Percentiles rank a stretch among this genome's conserved stretches.
Conservation (phyloP, 1,140 invertebrate species). For the Lasioglossum baleicum region DNA sequence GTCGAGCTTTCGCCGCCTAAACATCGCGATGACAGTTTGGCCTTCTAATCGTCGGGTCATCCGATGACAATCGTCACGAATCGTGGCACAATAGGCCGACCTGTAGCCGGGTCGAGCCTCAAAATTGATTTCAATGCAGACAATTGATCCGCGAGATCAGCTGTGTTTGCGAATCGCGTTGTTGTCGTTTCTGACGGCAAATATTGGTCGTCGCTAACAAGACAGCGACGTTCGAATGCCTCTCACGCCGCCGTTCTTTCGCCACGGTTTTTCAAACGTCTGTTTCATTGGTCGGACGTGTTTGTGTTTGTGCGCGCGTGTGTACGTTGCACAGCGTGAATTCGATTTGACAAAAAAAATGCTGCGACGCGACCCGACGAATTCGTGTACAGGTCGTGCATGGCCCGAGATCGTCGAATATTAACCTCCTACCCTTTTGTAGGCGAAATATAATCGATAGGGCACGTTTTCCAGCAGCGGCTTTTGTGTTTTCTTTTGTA, state of each 20-base stretch:
- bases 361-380: not conserved
- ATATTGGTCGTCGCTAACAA: slow-evolving; percentile 55
- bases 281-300: slow-evolving; percentile 7
- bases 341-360: slow-evolving; percentile 19
- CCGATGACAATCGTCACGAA: slow-evolving; percentile 43
- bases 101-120: slow-evolving; percentile 2
- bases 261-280: slow-evolving; percentile 29
- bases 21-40: not conserved
- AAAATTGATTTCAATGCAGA: slow-evolving; percentile 62
- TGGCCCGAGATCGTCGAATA: not conserved
- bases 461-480: not conserved
- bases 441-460: not conserved
- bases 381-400: not conserved
- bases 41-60: not conserved
- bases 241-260: slow-evolving; percentile 14
- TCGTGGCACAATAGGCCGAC: slow-evolving; percentile 33
- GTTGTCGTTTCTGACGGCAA: slow-evolving; percentile 45
- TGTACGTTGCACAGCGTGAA: not conserved
- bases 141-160: slow-evolving; percentile 62
- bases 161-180: slow-evolving; percentile 56
- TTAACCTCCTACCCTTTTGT: not conserved
- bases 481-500: not conserved
- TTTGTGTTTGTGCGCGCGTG: too few relatives aligned
- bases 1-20: not conserved
- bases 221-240: slow-evolving; percentile 41